Evolutionary conservation across 2,113 vertebrate genomes (phyloP), one percentile per base, ranked within the genome.

Genomic region (Nyctibius bracteatus): DNA sequence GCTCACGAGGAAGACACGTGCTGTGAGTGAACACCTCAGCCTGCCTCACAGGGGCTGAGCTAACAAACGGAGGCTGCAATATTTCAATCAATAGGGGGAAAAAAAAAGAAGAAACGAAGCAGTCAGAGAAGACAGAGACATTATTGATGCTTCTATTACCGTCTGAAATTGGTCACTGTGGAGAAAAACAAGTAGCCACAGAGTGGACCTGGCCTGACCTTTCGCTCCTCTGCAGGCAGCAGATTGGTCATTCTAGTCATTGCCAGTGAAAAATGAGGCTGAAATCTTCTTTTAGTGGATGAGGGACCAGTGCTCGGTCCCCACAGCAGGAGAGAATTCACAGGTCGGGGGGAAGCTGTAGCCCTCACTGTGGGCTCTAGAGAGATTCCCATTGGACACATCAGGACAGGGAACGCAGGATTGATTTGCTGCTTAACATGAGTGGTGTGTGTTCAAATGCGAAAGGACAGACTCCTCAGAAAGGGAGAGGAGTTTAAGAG

Each of bases 121-220:
- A 85, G 91, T 90, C 75, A 59, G 65, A 62, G 84, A 96, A 92
- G 94, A 86, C 94, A 96, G 92, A 85, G 74, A 74, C n/a, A 52
- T 97, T 97, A 97, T 94, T 95, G 97, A 97, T 95, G 97, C 86
- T 91, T 96, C 94, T 96, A 96, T 96, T 97, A 97, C 91, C 1
- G 43, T 81, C 88, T 86, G 74, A 95, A 97, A 97, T 96, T 96
- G 96, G 97, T 97, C 95, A 96, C 92, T 88, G 84, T 90, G 95
- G 96, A 95, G 92, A 90, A 89, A 95, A 97, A 96, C 96, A 96
- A 94, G 90, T 95, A 81, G 90, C 90, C 96, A 87, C 81, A 83
- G 90, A 94, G 84, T 82, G 81, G 91, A 96, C 92, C 59, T 58
- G 71, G 86, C 74, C 71, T 96, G 96, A 95, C 93, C 94, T 96